These are phyloP conservation scores for Chaunax sp. DNA, from an alignment of 2,797 vertebrate genomes.

Conservation along the genomic window DNA sequence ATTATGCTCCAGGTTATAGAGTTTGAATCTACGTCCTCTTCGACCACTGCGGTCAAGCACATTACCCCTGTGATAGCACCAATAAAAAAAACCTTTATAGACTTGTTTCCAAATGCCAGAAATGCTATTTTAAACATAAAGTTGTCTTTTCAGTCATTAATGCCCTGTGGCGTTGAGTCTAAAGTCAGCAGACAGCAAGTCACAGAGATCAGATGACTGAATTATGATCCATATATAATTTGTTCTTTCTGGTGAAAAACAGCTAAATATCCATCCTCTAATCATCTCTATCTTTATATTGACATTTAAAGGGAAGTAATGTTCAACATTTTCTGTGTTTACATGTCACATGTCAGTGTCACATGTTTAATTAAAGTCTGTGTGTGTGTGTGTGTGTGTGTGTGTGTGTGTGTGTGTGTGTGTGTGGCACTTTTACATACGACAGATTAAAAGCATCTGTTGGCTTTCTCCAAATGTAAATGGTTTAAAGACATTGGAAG, in stretches of 20 bases:
- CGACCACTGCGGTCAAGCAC: neutral
- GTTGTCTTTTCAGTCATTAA: neutral
- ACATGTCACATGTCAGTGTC: too few relatives aligned
- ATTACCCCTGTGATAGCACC: neutral
- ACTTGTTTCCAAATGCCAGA: conserved; percentile 10
- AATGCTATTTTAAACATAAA: neutral
- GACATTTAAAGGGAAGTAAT: neutral
- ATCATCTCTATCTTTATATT: neutral
- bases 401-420: too few relatives aligned
- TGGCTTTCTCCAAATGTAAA: neutral
- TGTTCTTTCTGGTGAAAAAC: neutral
- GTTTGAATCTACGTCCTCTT: neutral
- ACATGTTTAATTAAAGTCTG: too few relatives aligned
- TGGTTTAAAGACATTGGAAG: neutral
- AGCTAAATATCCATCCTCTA: neutral
- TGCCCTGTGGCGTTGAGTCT: neutral
- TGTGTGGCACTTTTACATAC: too few relatives aligned
- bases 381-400: too few relatives aligned
- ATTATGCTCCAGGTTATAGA: conserved; percentile 11
- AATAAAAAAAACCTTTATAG: neutral
- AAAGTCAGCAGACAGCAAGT: conserved; percentile 6
- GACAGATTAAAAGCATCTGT: too few relatives aligned
- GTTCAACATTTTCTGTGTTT: too few relatives aligned
- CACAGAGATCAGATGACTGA: neutral
- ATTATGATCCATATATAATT: conserved; percentile 2